Conservation (phyloP, 2,888 invertebrate species). For the Ganaspis brasiliensis region DNA sequence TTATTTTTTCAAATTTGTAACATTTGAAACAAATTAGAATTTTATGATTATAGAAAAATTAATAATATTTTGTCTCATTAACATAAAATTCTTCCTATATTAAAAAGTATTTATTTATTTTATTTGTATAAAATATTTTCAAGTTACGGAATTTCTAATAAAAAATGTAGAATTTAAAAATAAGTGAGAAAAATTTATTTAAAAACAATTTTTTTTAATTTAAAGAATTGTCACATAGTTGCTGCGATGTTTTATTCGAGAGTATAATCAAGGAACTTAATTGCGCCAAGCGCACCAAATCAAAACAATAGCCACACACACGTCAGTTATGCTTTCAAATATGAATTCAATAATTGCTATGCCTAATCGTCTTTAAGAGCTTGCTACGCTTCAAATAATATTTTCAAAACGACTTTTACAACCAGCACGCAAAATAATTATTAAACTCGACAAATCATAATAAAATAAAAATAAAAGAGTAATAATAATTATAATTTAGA, state of each 20-base stretch:
- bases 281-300: slow-evolving; percentile 46
- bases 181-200: background rate
- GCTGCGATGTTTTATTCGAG: slow-evolving; percentile 3
- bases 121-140: no score
- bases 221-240: slow-evolving; percentile 49
- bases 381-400: background rate
- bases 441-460: no score
- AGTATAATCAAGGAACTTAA: slow-evolving; percentile 27
- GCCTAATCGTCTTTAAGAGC: background rate
- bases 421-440: background rate
- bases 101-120: no score
- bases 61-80: background rate
- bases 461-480: background rate
- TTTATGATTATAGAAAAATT: background rate
- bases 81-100: no score
- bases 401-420: background rate
- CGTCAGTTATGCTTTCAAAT: slow-evolving; percentile 48
- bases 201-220: slow-evolving; percentile 54
- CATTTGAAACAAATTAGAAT: no score
- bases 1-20: background rate
- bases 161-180: background rate
- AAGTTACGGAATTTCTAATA: no score
- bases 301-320: slow-evolving; percentile 59
- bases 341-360: slow-evolving; percentile 23
- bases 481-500: no score